Percentiles rank a stretch among this genome's conserved stretches.
Evolutionary conservation across 2,888 invertebrate genomes (phyloP).

Genomic region (Eupithecia insigniata): DNA sequence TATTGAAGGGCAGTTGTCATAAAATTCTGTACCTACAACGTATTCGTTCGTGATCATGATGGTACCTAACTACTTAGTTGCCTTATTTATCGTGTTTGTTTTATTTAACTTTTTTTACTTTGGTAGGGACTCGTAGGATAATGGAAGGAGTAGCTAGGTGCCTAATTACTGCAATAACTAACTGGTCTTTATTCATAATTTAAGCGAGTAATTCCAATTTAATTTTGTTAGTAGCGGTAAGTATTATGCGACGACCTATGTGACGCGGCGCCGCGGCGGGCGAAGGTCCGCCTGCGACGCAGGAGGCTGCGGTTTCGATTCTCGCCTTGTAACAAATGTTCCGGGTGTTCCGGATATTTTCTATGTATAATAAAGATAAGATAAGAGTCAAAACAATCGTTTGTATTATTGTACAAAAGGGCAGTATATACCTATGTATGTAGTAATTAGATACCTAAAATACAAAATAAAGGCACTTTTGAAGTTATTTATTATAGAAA

Average conservation of each 20-base stretch:
- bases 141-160: background rate
- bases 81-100: background rate
- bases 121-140: background rate
- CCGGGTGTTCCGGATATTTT: too few relatives aligned
- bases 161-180: background rate
- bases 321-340: too few relatives aligned
- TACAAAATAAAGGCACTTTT: background rate
- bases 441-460: background rate
- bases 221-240: constrained; percentile 30
- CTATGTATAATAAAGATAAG: too few relatives aligned
- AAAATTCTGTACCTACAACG: background rate
- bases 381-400: background rate
- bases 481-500: background rate
- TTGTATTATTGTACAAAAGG: background rate
- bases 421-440: constrained; percentile 8
- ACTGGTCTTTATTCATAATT: background rate
- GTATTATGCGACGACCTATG: too few relatives aligned
- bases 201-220: constrained; percentile 27
- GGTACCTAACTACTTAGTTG: background rate
- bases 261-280: too few relatives aligned
- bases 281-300: too few relatives aligned
- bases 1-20: background rate
- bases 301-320: too few relatives aligned
- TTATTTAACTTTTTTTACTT: background rate
- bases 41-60: background rate